These are phyloP conservation scores for Siniperca scherzeri DNA, from an alignment of 2,797 vertebrate genomes.

Conservation along the genomic window DNA sequence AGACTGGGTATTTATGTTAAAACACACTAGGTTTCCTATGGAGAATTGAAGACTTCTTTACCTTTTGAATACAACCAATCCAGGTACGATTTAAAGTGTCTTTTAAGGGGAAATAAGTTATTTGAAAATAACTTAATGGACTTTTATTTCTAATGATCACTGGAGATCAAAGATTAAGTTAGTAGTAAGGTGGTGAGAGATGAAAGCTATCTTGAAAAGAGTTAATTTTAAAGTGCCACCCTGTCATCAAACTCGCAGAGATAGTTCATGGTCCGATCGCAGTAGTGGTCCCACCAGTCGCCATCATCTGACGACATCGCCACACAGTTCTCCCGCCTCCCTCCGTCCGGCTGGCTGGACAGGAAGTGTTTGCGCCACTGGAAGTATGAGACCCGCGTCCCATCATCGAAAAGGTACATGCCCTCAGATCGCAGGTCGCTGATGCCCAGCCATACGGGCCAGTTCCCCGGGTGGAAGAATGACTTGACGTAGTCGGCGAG, in stretches of 20 bases:
- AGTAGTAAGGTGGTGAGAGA: neutral
- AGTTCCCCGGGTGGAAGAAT: slow-evolving; percentile 90
- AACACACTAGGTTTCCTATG: neutral
- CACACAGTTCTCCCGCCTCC: slow-evolving; percentile 92
- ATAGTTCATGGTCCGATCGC: slow-evolving; percentile 91
- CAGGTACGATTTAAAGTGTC: neutral
- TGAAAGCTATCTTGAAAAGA: neutral
- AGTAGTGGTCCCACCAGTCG: slow-evolving; percentile 97
- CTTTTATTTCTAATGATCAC: slow-evolving; percentile 23
- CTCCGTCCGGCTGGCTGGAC: slow-evolving; percentile 93
- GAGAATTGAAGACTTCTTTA: neutral
- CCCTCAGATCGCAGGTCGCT: slow-evolving; percentile 91
- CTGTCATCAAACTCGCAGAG: slow-evolving; percentile 91
- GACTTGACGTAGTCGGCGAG: slow-evolving; percentile 87
- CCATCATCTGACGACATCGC: slow-evolving; percentile 92
- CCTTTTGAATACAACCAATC: slow-evolving; percentile 2
- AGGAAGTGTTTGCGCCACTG: slow-evolving; percentile 93
- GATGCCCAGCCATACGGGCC: slow-evolving; percentile 93
- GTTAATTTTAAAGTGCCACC: slow-evolving; percentile 67
- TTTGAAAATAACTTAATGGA: slow-evolving; percentile 7
- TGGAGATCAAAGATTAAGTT: slow-evolving; percentile 12
- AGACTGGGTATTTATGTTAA: slow-evolving; percentile 1
- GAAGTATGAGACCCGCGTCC: slow-evolving; percentile 89
- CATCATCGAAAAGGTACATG: slow-evolving; percentile 91
- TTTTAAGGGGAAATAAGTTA: slow-evolving; percentile 49